phyloP scores from a whole-genome alignment of 2,888 invertebrate species.

The Thymelicus lineola region DNA sequence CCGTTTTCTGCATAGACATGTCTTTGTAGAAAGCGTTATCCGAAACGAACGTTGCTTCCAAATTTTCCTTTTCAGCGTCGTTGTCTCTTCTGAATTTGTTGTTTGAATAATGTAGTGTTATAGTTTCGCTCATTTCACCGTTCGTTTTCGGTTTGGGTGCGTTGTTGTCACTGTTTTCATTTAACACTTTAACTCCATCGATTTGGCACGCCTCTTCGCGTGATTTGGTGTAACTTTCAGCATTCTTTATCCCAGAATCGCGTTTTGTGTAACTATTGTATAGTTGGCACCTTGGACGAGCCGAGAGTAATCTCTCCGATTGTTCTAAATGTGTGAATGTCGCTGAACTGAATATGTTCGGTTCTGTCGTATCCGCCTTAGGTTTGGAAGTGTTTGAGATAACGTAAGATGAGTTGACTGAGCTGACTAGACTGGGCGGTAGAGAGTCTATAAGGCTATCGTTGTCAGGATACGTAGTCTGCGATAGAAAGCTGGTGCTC shows the following conservation, averaged over 20 bases:
- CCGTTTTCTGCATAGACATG: slow-evolving; percentile 64
- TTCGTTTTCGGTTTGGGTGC: slow-evolving; percentile 56
- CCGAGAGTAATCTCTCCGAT: slow-evolving; percentile 70
- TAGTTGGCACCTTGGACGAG: slow-evolving; percentile 64
- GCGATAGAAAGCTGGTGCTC: slow-evolving; percentile 82
- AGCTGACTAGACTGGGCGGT: slow-evolving; percentile 77
- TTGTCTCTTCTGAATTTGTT: slow-evolving; percentile 66
- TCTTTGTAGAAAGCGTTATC: slow-evolving; percentile 77
- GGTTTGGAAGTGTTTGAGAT: slow-evolving; percentile 65
- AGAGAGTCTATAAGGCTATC: slow-evolving; percentile 78
- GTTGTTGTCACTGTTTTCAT: slow-evolving; percentile 69
- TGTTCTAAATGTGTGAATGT: slow-evolving; percentile 78
- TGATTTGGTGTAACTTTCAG: slow-evolving; percentile 75
- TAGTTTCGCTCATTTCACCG: slow-evolving; percentile 68
- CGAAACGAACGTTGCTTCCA: slow-evolving; percentile 64
- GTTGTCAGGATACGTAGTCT: slow-evolving; percentile 78
- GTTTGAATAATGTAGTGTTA: slow-evolving; percentile 75
- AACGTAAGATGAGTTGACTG: slow-evolving; percentile 76
- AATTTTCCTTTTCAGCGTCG: slow-evolving; percentile 76
- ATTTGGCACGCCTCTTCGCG: slow-evolving; percentile 75
- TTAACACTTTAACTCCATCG: slow-evolving; percentile 68
- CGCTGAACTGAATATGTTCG: slow-evolving; percentile 74
- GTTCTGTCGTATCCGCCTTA: slow-evolving; percentile 61
- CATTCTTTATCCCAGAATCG: slow-evolving; percentile 63
- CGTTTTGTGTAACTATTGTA: slow-evolving; percentile 70